Evolutionary conservation across 92 coral and sea anemone species (phyloP), one percentile per base, ranked within the genome.

Genomic region (Montipora capitata): DNA sequence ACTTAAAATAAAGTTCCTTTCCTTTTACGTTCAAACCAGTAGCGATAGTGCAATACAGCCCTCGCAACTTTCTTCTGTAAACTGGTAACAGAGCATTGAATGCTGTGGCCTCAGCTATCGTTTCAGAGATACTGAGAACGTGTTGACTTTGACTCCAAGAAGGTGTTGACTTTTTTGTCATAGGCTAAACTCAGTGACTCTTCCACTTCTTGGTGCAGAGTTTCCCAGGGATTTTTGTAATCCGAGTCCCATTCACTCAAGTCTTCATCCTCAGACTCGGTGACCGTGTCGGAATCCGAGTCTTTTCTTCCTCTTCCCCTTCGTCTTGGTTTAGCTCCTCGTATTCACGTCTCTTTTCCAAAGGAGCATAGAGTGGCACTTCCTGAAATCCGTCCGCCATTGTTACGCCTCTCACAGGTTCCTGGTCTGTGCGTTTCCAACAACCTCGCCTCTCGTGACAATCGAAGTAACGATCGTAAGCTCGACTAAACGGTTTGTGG

Each of bases 201-300:
- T 62, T 62, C 17, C 4, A 62, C 68, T 4, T 62, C 68, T 62
- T 16, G 62, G 5, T 15, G 27, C 68, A 62, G 68, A 9, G 27
- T 62, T 62, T 62, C 68, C 68, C 68, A 62, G 9, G 68, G 27
- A 62, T 62, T 62, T 62, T 62, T 62, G 38, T 62, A 62, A 15
- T 62, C 68, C 4, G 38, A 15, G 68, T 62, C 68, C 68, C 68
- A 0, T 10, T 56, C 62, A 10, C 62, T 62, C 35, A 15, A 5
- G 4, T 62, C 68, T 14, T 62, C 27, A 6, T 17, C 68, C 27
- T 62, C 68, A 8, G 62, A 56, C 4, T 56, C 18, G 0, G 62
- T 56, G 62, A 8, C 62, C 62, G 0, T 56, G 11, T 56, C 62
- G 14, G 62, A 56, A 3, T 56, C 62, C 62, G 62, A 56, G 13